These are phyloP conservation scores for Argyresthia albistria DNA, from an alignment of 2,888 invertebrate species.

Conservation along the genomic window DNA sequence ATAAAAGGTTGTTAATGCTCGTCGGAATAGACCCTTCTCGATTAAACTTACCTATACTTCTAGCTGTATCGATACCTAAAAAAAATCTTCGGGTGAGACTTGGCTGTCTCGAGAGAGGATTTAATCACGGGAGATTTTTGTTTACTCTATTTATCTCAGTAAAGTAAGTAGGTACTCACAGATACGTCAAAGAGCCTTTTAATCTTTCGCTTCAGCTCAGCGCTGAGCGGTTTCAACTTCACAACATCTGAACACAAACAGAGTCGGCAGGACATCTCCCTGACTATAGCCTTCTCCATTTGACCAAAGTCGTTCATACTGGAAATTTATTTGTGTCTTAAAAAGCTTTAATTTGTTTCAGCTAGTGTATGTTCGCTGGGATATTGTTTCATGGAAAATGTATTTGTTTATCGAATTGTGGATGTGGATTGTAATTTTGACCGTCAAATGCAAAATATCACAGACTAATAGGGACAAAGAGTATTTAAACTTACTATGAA, in stretches of 20 bases:
- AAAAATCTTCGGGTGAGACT: no score
- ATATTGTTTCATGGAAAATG: neutral
- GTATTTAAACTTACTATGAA: no score
- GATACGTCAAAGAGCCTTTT: conserved; percentile 51
- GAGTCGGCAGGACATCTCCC: conserved; percentile 58
- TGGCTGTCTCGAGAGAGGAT: no score
- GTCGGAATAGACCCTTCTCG: no score
- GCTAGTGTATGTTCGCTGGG: neutral
- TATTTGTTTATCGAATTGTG: neutral
- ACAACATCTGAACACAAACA: conserved; percentile 60
- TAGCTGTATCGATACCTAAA: no score
- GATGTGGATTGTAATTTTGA: neutral
- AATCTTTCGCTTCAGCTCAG: conserved; percentile 54
- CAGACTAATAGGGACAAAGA: no score
- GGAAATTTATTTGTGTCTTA: conserved; percentile 5
- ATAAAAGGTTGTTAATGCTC: neutral
- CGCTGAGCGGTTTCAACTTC: conserved; percentile 54
- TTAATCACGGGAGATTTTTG: no score
- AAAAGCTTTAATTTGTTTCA: neutral
- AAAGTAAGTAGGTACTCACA: conserved; percentile 25
- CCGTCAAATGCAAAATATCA: no score
- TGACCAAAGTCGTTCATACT: conserved; percentile 56
- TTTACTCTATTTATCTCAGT: neutral
- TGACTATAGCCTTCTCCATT: conserved; percentile 58
- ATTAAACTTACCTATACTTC: no score